A percentile compares a stretch with the other conserved stretches of the same genome.
phyloP scores from a whole-genome alignment of 2,797 vertebrate species.

The Syngnathus rostellatus region DNA sequence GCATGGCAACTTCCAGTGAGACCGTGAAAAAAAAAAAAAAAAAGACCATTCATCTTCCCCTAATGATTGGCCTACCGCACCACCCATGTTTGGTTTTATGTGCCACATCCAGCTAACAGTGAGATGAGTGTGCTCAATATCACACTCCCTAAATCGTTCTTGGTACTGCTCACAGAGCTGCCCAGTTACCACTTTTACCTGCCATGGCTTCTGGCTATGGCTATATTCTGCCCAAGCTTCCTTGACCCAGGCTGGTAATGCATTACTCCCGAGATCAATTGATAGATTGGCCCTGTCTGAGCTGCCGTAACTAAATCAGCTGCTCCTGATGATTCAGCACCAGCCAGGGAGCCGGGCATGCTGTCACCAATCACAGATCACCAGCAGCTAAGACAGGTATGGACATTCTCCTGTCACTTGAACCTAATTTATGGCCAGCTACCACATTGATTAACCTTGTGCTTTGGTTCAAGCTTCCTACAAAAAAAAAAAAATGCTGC shows the following conservation, averaged over 20 bases:
- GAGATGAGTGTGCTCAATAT: slow-evolving; percentile 57
- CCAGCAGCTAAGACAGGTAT: slow-evolving; percentile 63
- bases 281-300: slow-evolving; percentile 64
- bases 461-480: slow-evolving; percentile 55
- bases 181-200: slow-evolving; percentile 34
- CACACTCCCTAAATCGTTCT: slow-evolving; percentile 64
- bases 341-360: slow-evolving; percentile 57
- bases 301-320: slow-evolving; percentile 63
- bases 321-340: slow-evolving; percentile 70
- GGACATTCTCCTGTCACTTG: slow-evolving; percentile 69
- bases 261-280: slow-evolving; percentile 58
- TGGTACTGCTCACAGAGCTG: slow-evolving; percentile 25
- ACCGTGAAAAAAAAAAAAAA: slow-evolving; percentile 22
- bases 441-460: slow-evolving; percentile 75
- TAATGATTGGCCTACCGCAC: slow-evolving; percentile 53
- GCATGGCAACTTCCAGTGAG: slow-evolving; percentile 39
- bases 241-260: slow-evolving; percentile 59
- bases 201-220: slow-evolving; percentile 44
- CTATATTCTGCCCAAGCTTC: slow-evolving; percentile 53
- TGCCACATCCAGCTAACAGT: slow-evolving; percentile 57
- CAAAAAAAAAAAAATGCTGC: slow-evolving; percentile 31
- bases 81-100: slow-evolving; percentile 50
- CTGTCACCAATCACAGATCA: slow-evolving; percentile 71
- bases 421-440: slow-evolving; percentile 70
- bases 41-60: slow-evolving; percentile 57